These are phyloP conservation scores for Chalcosyrphus nemorum DNA, from an alignment of 2,888 invertebrate species.

Conservation along the genomic window DNA sequence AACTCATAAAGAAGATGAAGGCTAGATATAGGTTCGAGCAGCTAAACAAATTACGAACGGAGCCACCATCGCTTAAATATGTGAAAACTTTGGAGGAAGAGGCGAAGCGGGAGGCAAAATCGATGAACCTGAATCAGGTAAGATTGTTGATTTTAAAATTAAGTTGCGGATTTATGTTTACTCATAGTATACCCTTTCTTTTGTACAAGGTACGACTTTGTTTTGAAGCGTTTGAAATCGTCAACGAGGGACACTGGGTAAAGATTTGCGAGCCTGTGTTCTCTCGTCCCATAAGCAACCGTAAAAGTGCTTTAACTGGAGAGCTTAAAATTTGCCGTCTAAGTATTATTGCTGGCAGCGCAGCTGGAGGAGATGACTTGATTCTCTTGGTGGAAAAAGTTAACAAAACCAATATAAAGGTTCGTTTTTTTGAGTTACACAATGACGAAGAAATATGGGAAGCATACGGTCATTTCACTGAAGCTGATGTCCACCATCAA, in stretches of 20 bases:
- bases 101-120: constrained; percentile 84
- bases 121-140: constrained; percentile 90
- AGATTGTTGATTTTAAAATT: not conserved
- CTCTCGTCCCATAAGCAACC: constrained; percentile 89
- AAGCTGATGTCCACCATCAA: constrained; percentile 95
- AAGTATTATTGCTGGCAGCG: constrained; percentile 86
- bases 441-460: constrained; percentile 88
- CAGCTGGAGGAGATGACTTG: constrained; percentile 89
- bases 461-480: constrained; percentile 88
- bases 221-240: constrained; percentile 88
- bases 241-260: constrained; percentile 82
- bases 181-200: not conserved
- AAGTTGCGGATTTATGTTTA: not conserved
- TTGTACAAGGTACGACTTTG: constrained; percentile 84
- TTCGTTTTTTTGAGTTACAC: constrained; percentile 90
- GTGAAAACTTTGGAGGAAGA: constrained; percentile 77
- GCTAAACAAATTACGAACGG: constrained; percentile 78
- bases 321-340: constrained; percentile 91
- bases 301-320: constrained; percentile 92
- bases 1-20: constrained; percentile 85
- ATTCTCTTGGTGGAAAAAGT: constrained; percentile 93
- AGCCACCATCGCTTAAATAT: constrained; percentile 77
- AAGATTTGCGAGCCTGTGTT: constrained; percentile 88
- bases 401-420: constrained; percentile 93
- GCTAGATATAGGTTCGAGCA: constrained; percentile 81